Percentiles rank a stretch among this genome's conserved stretches.
These are phyloP conservation scores for Paedocypris sp. DNA, from an alignment of 2,113 vertebrate species.

Conservation along the genomic window DNA sequence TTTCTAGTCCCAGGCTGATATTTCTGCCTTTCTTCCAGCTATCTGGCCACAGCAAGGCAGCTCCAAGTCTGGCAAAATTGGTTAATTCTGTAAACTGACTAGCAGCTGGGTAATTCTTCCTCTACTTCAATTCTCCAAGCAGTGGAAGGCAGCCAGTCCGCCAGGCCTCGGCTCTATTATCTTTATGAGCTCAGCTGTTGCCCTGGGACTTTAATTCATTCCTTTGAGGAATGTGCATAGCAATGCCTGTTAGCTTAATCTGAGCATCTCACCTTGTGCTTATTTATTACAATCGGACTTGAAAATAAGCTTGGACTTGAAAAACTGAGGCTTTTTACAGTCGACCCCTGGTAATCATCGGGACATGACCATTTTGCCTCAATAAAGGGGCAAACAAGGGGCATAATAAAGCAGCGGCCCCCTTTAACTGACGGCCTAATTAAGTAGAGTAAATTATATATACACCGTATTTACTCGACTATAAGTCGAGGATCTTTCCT, in stretches of 20 bases:
- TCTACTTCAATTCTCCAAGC: constrained; percentile 30
- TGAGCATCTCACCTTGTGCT: constrained; percentile 6
- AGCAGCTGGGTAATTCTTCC: constrained; percentile 28
- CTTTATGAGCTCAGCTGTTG: constrained; percentile 55
- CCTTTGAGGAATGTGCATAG: constrained; percentile 32
- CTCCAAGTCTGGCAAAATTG: constrained; percentile 35
- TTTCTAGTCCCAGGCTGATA: constrained; percentile 39
- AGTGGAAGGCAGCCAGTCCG: constrained; percentile 35
- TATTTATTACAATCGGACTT: neutral
- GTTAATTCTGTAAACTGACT: constrained; percentile 43
- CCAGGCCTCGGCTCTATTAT: constrained; percentile 44
- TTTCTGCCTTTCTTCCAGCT: constrained; percentile 46
- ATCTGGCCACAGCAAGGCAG: constrained; percentile 29
- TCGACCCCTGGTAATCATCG: too few relatives aligned
- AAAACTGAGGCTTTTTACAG: too few relatives aligned
- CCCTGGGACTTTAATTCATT: constrained; percentile 50
- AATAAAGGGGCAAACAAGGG: too few relatives aligned
- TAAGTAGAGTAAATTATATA: too few relatives aligned
- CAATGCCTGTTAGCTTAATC: constrained; percentile 46
- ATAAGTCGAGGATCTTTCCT: too few relatives aligned
- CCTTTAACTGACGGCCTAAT: too few relatives aligned
- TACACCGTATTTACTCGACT: too few relatives aligned
- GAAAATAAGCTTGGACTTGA: neutral
- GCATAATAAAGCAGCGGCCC: too few relatives aligned
- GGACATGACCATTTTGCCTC: too few relatives aligned